A percentile compares a stretch with the other conserved stretches of the same genome.
Evolutionary conservation across 2,113 vertebrate species (phyloP).

Genomic region (Propithecus coquereli): DNA sequence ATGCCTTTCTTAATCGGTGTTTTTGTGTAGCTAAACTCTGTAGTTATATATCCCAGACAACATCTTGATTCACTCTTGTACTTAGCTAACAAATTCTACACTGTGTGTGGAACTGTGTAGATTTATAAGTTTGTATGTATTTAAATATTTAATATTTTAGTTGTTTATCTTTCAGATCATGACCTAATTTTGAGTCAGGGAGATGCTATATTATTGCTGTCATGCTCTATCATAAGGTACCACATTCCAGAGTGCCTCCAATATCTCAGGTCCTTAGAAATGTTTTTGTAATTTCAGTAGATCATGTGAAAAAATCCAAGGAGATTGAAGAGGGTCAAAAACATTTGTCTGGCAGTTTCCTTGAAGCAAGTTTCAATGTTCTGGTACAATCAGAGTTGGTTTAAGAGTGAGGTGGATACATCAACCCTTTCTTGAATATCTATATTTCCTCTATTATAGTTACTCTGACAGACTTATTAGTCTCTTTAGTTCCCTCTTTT

Average conservation of each 20-base stretch:
- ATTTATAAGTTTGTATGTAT: background rate
- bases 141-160: background rate
- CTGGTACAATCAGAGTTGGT: background rate
- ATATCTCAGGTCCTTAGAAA: background rate
- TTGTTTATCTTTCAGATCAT: background rate
- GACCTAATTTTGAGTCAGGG: background rate
- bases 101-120: background rate
- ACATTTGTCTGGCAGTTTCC: background rate
- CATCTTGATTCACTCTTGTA: background rate
- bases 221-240: background rate
- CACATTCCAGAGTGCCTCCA: background rate
- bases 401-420: background rate
- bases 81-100: background rate
- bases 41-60: background rate
- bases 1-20: background rate
- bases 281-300: background rate
- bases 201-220: background rate
- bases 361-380: background rate
- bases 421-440: conserved; percentile 21
- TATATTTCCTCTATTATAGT: conserved; percentile 32
- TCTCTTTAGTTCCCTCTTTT: conserved; percentile 57
- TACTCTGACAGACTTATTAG: conserved; percentile 51
- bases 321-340: background rate
- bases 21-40: background rate
- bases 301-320: background rate